Conservation (phyloP, 1,140 invertebrate species). For the Drosophila elegans region DNA sequence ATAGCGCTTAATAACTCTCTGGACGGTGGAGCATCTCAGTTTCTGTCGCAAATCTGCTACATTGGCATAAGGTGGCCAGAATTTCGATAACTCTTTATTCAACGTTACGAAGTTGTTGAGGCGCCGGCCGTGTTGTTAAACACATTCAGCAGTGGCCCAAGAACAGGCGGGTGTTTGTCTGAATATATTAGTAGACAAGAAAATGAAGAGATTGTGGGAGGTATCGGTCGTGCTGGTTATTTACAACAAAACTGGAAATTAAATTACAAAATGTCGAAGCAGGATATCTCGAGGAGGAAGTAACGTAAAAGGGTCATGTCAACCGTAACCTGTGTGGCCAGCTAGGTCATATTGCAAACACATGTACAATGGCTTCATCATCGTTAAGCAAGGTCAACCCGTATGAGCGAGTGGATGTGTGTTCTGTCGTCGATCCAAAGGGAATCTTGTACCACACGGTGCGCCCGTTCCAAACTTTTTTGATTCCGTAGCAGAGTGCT, state of each 20-base stretch:
- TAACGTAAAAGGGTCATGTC: neutral
- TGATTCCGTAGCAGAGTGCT: neutral
- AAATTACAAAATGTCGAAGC: neutral
- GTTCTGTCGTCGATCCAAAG: neutral
- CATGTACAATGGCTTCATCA: neutral
- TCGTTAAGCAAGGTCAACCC: no score
- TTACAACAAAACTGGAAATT: neutral
- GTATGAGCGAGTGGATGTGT: neutral
- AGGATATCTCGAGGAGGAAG: neutral
- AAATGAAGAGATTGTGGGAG: conserved; percentile 27
- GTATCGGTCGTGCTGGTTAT: conserved; percentile 24
- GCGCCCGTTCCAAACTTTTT: neutral
- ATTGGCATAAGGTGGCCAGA: neutral
- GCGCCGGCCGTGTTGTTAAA: neutral
- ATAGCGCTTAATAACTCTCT: neutral
- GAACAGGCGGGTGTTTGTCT: neutral
- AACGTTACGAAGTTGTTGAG: neutral
- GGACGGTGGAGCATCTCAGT: conserved; percentile 1
- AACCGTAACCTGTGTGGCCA: neutral
- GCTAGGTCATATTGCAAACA: neutral
- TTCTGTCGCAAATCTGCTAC: conserved; percentile 1
- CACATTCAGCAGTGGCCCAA: conserved; percentile 14
- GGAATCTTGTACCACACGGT: neutral
- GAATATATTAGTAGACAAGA: neutral
- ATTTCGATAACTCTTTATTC: neutral